These are phyloP conservation scores for Coreius guichenoti DNA, from an alignment of 2,797 vertebrate genomes.

Conservation along the genomic window DNA sequence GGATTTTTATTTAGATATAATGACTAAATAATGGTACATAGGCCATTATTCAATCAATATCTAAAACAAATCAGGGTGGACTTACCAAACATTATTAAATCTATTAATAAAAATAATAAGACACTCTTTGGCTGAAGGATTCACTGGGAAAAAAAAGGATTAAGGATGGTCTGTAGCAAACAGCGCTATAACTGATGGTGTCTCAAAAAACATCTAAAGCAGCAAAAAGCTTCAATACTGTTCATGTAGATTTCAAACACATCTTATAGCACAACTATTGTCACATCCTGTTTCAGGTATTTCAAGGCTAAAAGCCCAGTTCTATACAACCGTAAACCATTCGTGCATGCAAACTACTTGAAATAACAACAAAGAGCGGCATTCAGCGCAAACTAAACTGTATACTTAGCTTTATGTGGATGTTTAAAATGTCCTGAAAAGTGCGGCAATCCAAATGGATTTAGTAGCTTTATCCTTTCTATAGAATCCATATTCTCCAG, in stretches of 20 bases:
- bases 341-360: neutral
- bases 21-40: neutral
- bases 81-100: constrained; percentile 12
- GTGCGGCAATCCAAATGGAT: neutral
- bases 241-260: neutral
- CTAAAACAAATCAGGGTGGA: neutral
- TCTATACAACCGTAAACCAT: neutral
- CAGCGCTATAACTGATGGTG: too few relatives aligned
- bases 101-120: neutral
- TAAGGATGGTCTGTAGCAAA: neutral
- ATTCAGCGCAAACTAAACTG: neutral
- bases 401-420: neutral
- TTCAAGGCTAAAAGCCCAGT: neutral
- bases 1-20: neutral
- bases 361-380: neutral
- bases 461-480: constrained; percentile 16
- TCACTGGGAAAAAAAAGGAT: neutral
- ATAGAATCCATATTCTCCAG: constrained; percentile 6
- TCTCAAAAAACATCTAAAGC: constrained; percentile 11
- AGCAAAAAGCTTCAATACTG: neutral
- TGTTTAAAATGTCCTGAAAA: constrained; percentile 12
- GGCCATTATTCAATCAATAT: constrained; percentile 18
- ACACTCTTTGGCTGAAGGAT: constrained; percentile 2
- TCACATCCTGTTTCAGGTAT: constrained; percentile 23
- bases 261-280: neutral